phyloP scores from a whole-genome alignment of 2,888 invertebrate genomes.

The Campoplex nolae region DNA sequence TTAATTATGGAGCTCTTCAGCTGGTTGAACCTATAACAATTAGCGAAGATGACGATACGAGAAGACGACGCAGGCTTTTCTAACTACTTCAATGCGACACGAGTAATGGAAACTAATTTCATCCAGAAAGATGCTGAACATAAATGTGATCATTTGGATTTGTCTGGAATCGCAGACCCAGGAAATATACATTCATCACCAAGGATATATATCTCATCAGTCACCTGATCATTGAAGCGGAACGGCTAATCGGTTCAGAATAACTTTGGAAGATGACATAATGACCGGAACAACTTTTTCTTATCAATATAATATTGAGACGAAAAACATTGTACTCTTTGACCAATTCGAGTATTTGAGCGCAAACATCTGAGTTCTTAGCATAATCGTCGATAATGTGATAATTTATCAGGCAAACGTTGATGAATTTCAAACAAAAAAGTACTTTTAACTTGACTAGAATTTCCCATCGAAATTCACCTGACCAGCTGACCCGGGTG shows the following conservation, averaged over 20 bases:
- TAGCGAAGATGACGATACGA: background rate
- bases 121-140: background rate
- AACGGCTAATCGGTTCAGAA: no score
- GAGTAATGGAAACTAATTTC: background rate
- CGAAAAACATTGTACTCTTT: background rate
- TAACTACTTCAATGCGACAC: background rate
- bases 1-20: slow-evolving; percentile 40
- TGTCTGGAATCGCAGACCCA: no score
- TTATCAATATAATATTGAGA: no score
- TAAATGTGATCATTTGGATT: no score
- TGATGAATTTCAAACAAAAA: no score
- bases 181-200: no score
- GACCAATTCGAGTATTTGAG: background rate
- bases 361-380: background rate
- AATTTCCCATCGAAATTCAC: background rate
- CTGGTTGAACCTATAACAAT: slow-evolving; percentile 16
- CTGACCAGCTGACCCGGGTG: background rate
- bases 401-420: background rate
- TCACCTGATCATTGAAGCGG: no score
- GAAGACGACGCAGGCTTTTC: background rate
- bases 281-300: no score
- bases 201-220: no score
- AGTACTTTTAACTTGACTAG: no score
- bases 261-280: no score
- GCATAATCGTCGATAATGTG: background rate